phyloP scores from a whole-genome alignment of 2,888 invertebrate species.

The Pterostichus niger region DNA sequence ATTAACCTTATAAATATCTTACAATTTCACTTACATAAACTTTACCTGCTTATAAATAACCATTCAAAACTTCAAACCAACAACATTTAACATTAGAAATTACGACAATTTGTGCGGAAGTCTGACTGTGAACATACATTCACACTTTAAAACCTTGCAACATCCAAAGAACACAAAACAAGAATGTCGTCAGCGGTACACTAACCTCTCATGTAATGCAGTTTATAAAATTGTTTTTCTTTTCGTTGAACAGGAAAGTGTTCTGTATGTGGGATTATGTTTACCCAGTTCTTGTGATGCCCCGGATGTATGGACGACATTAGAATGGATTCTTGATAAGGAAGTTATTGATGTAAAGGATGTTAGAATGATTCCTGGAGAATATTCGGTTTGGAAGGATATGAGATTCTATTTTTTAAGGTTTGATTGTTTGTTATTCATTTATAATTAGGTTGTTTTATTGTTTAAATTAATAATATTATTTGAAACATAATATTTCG shows the following conservation, averaged over 20 bases:
- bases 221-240: too few relatives aligned
- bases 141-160: not conserved
- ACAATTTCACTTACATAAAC: not conserved
- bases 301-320: constrained; percentile 44
- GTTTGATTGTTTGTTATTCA: constrained; percentile 22
- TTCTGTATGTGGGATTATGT: constrained; percentile 38
- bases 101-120: not conserved
- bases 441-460: too few relatives aligned
- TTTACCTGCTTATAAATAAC: not conserved
- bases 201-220: not conserved
- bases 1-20: not conserved
- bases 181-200: not conserved
- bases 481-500: too few relatives aligned
- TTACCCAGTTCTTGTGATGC: constrained; percentile 53
- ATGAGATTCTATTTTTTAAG: constrained; percentile 59
- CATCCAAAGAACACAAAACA: not conserved
- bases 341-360: constrained; percentile 26
- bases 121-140: not conserved
- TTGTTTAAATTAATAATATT: too few relatives aligned
- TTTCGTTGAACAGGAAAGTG: constrained; percentile 21
- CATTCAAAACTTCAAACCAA: not conserved
- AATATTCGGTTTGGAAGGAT: constrained; percentile 64
- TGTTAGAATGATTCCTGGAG: constrained; percentile 23
- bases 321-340: constrained; percentile 47
- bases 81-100: not conserved